Evolutionary conservation across 2,797 vertebrate genomes (phyloP).

Genomic region (Parauchenoglanis ngamensis): DNA sequence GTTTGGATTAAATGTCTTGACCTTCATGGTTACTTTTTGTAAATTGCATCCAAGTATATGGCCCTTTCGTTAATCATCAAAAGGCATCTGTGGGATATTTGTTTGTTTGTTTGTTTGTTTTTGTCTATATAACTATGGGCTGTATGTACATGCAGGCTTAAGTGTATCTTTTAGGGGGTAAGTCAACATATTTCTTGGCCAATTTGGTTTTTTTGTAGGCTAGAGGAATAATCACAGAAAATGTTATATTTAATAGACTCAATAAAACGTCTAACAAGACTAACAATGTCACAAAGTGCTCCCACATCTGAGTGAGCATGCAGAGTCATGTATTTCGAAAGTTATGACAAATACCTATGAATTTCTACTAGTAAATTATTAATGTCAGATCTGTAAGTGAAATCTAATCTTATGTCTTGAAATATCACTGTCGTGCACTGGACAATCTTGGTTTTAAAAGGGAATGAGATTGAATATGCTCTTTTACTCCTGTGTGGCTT

Average conservation of each 20-base stretch:
- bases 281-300: neutral
- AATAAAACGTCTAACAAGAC: slow-evolving; percentile 1
- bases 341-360: neutral
- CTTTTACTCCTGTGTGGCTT: neutral
- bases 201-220: neutral
- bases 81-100: neutral
- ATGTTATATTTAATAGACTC: neutral
- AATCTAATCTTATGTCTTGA: slow-evolving; percentile 8
- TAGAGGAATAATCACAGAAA: neutral
- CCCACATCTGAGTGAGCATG: neutral
- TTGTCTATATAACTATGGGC: neutral
- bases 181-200: neutral
- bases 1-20: neutral
- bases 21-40: neutral
- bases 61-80: neutral
- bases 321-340: neutral
- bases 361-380: slow-evolving; percentile 7
- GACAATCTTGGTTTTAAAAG: neutral
- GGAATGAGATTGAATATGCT: neutral
- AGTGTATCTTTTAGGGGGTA: neutral
- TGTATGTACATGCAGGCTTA: neutral
- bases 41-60: neutral
- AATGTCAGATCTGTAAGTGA: neutral
- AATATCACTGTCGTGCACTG: neutral
- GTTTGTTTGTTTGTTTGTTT: neutral